Base-by-base conservation (phyloP, 2,888 invertebrate genomes). In the Flexamia atlantica region DNA sequence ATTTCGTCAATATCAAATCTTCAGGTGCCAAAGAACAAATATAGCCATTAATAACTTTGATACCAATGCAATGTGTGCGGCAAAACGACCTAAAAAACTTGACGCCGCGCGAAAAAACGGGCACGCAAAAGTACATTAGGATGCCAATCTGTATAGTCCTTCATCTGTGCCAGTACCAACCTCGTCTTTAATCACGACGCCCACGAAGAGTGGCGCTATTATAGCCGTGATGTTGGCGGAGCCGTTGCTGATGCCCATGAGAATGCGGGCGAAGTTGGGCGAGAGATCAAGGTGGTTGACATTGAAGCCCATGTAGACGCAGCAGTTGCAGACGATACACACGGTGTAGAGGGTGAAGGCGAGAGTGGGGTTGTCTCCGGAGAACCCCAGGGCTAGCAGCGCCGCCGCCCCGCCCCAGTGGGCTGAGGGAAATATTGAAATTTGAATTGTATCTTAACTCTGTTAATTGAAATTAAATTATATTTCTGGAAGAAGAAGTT, bases 191-290 rank as follows among this genome's bases (percentile, higher is more conserved):
- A 96, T 93, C 32, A 97, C 92, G 7, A 93, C 89, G 3, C 95
- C 94, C 0, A 95, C 95, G 36, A 94, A 92, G 0, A 95, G 90
- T 0, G 97, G 97, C 0, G 96, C 96, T 87, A 96, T 90, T 85
- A 97, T 94, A 81, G 96, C 95, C 90, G 95, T 94, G 17, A 96
- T 91, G 87, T 95, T 95, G 0, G 95, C 95, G 17, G 93, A 91
- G 17, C 95, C 94, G 89, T 97, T 97, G 0, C 96, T 96, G 87
- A 97, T 93, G 5, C 97, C 97, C 96, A 97, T 97, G 86, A 97
- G 90, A 0, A 95, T 94, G 46, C 97, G 97, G 0, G 97, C 95
- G 89, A 94, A 96, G 89, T 95, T 96, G 0, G 97, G 96, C 7
- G 97, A 95, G 81, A 97, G 91, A 90, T 97, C 97, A 86, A 97